phyloP scores from a whole-genome alignment of 2,797 vertebrate genomes.

The Pyrrhura leucotis region DNA sequence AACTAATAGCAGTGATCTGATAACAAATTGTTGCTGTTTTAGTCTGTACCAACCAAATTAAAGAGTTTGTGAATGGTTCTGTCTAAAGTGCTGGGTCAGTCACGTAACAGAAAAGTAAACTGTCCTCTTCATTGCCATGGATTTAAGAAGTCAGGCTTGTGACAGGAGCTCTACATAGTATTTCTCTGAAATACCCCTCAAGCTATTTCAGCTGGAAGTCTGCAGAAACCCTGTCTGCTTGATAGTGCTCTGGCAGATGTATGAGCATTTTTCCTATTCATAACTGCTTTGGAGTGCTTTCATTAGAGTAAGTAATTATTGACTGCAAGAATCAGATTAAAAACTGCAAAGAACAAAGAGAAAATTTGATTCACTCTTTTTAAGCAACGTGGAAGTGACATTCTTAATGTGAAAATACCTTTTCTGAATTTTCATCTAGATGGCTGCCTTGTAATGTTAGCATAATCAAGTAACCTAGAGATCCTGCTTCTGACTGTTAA shows the following conservation, averaged over 20 bases:
- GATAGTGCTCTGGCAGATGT: neutral
- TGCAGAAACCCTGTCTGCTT: neutral
- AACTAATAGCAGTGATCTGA: neutral
- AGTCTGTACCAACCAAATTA: neutral
- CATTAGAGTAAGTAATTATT: conserved; percentile 1
- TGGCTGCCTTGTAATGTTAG: neutral
- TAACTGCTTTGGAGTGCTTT: neutral
- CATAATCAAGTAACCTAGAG: neutral
- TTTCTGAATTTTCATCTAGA: neutral
- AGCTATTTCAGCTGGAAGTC: neutral
- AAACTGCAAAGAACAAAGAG: neutral
- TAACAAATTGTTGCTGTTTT: neutral
- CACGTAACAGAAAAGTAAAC: neutral
- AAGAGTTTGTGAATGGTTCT: neutral
- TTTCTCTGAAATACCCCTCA: neutral
- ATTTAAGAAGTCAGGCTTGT: neutral
- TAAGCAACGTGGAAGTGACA: neutral
- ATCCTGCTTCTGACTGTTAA: neutral
- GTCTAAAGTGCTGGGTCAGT: neutral
- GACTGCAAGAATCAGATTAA: neutral
- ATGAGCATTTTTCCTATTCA: neutral
- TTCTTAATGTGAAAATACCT: neutral
- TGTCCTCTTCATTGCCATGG: neutral
- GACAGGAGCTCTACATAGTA: neutral
- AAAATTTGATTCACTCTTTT: neutral